Evolutionary conservation across 2,797 vertebrate genomes (phyloP).

Genomic region (Lagocephalus sceleratus): DNA sequence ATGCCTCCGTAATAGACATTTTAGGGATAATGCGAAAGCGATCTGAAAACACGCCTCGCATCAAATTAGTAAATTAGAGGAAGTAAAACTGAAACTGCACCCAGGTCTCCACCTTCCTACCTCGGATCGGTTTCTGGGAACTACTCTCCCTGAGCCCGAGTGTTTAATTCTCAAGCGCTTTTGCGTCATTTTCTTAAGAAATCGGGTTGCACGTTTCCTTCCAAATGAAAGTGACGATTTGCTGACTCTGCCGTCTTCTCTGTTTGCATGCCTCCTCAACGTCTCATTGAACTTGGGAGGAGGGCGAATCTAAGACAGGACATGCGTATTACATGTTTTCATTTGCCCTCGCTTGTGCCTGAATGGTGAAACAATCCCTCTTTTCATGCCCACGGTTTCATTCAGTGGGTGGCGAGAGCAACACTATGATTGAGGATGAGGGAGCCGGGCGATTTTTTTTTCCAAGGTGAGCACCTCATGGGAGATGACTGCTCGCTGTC

Average conservation of each 20-base stretch:
- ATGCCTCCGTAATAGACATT: too few relatives aligned
- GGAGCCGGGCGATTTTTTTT: slow-evolving; percentile 71
- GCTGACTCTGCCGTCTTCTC: slow-evolving; percentile 51
- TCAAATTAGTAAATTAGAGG: neutral
- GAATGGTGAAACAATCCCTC: slow-evolving; percentile 73
- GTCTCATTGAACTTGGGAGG: slow-evolving; percentile 59
- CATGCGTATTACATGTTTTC: slow-evolving; percentile 73
- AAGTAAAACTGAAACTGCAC: neutral
- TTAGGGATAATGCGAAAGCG: too few relatives aligned
- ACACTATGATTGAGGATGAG: slow-evolving; percentile 75
- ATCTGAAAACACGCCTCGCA: neutral
- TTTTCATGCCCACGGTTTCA: slow-evolving; percentile 74
- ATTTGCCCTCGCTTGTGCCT: slow-evolving; percentile 66
- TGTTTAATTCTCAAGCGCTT: slow-evolving; percentile 16
- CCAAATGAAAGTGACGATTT: slow-evolving; percentile 41
- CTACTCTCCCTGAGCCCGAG: neutral
- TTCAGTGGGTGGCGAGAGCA: slow-evolving; percentile 74
- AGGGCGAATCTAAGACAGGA: slow-evolving; percentile 65
- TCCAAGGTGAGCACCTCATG: slow-evolving; percentile 77
- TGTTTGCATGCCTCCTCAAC: slow-evolving; percentile 51
- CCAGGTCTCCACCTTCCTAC: too few relatives aligned
- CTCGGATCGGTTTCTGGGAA: slow-evolving; percentile 1
- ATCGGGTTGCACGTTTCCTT: slow-evolving; percentile 26
- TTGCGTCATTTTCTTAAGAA: slow-evolving; percentile 27
- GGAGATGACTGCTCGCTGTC: slow-evolving; percentile 75